phyloP scores from a whole-genome alignment of 2,797 vertebrate genomes.

The Neoniphon sammara region DNA sequence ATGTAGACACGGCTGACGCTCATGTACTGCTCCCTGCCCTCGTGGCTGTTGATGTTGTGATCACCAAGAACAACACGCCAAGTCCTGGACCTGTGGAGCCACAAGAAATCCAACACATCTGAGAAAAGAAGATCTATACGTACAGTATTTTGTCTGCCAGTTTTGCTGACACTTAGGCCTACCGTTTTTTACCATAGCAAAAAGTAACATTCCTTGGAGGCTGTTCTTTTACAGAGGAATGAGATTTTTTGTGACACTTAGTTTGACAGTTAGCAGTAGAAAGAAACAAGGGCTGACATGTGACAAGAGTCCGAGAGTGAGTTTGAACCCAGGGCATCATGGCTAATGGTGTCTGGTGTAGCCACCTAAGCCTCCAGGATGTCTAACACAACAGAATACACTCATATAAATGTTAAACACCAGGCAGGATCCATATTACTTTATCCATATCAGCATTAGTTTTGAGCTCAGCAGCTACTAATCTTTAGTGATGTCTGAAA shows the following conservation, averaged over 20 bases:
- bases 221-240: no score
- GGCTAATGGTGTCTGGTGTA: no score
- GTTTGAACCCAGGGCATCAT: no score
- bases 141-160: neutral
- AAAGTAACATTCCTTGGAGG: no score
- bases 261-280: no score
- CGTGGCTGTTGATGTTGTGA: slow-evolving; percentile 82
- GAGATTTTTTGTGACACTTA: no score
- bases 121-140: neutral
- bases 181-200: no score
- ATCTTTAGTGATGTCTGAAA: slow-evolving; percentile 11
- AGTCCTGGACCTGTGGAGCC: slow-evolving; percentile 65
- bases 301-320: no score
- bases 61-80: slow-evolving; percentile 90
- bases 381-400: no score
- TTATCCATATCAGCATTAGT: neutral
- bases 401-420: neutral
- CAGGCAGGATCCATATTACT: slow-evolving; percentile 1
- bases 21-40: slow-evolving; percentile 86
- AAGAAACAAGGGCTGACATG: no score
- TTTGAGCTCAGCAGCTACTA: slow-evolving; percentile 5
- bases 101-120: neutral
- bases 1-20: slow-evolving; percentile 80
- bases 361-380: no score
- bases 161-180: no score